Evolutionary conservation across 2,888 invertebrate genomes (phyloP).

Genomic region (Cantharis flavilabris): DNA sequence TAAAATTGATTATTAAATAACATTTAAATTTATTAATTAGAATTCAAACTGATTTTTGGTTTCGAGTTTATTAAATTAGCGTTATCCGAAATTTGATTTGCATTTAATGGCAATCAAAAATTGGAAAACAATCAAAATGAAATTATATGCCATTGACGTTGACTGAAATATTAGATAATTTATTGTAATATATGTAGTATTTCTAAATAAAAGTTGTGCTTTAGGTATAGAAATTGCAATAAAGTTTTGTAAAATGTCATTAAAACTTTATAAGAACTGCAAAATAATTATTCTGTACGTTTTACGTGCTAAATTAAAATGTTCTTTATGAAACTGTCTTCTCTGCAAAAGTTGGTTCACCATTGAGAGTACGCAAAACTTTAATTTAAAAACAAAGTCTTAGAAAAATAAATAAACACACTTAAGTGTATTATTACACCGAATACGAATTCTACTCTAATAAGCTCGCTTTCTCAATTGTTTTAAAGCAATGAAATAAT

Average conservation of each 20-base stretch:
- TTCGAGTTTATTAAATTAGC: too few relatives aligned
- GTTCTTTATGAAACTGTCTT: background rate
- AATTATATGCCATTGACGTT: too few relatives aligned
- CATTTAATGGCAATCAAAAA: too few relatives aligned
- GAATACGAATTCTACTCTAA: slow-evolving; percentile 10
- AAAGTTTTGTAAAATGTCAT: background rate
- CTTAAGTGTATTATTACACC: background rate
- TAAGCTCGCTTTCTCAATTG: slow-evolving; percentile 8
- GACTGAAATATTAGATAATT: too few relatives aligned
- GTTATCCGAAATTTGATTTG: too few relatives aligned
- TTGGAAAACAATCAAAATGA: too few relatives aligned
- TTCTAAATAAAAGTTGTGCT: background rate
- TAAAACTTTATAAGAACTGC: background rate
- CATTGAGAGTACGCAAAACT: background rate
- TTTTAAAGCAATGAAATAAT: slow-evolving; percentile 14
- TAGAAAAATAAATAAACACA: background rate
- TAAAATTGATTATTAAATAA: too few relatives aligned
- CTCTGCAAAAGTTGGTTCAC: background rate
- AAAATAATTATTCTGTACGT: background rate
- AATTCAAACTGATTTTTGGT: too few relatives aligned
- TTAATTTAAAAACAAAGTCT: background rate
- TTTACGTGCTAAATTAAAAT: background rate
- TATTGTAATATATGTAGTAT: background rate
- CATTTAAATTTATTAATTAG: too few relatives aligned
- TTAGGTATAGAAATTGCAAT: background rate